These are phyloP conservation scores for Pyrocoelia pectoralis DNA, from an alignment of 2,888 invertebrate species.

Conservation along the genomic window DNA sequence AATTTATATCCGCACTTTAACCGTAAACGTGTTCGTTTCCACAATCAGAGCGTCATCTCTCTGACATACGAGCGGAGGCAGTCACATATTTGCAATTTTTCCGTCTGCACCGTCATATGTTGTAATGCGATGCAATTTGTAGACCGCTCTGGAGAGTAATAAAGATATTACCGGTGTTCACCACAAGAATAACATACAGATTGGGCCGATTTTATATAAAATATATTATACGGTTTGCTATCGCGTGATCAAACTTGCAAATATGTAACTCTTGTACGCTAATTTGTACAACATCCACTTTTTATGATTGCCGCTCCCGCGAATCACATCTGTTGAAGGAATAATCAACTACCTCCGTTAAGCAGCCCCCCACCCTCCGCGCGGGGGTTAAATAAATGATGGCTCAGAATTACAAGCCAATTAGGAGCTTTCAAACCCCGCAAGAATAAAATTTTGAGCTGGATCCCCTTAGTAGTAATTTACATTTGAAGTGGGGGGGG, in stretches of 20 bases:
- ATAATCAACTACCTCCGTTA: too few relatives aligned
- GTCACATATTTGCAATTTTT: constrained; percentile 56
- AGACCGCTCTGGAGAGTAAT: constrained; percentile 53
- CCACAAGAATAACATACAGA: constrained; percentile 49
- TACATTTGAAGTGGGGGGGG: too few relatives aligned
- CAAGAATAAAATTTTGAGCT: too few relatives aligned
- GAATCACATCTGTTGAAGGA: too few relatives aligned
- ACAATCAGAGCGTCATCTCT: constrained; percentile 48
- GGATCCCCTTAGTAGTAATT: too few relatives aligned
- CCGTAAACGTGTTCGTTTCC: constrained; percentile 48
- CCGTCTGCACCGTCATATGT: constrained; percentile 53
- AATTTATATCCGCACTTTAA: constrained; percentile 47
- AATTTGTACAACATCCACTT: too few relatives aligned
- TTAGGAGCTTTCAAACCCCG: too few relatives aligned
- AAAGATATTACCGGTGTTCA: constrained; percentile 52
- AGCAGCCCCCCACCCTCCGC: too few relatives aligned
- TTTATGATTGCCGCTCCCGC: neutral
- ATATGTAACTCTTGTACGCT: constrained; percentile 1
- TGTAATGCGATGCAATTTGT: constrained; percentile 55
- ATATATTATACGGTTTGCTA: constrained; percentile 21
- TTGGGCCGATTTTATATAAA: constrained; percentile 38
- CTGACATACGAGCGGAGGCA: constrained; percentile 48
- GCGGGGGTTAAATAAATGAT: too few relatives aligned
- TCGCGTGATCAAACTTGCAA: constrained; percentile 30
- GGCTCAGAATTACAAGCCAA: too few relatives aligned